Base-by-base conservation (phyloP, 2,797 vertebrate genomes). In the Smutsia temminckii region DNA sequence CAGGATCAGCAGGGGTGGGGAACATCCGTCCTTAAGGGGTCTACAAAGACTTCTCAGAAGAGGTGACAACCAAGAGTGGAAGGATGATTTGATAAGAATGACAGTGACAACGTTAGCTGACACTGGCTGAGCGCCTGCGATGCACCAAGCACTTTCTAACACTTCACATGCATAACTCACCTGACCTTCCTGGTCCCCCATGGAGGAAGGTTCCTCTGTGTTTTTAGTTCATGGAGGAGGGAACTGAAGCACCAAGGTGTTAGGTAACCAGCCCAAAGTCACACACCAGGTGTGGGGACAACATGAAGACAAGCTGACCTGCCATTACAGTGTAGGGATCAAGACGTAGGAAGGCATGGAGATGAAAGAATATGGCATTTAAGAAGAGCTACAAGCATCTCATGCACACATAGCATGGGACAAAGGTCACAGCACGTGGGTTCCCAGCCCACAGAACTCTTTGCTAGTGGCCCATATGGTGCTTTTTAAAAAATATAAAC, bases 291-390 rank as follows among this genome's bases (percentile, higher is more conserved):
- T 18, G 0, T 1, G 40, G 40, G 29, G 32, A 40, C 17, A 8
- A 13, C 27, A 7, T 1, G 18, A 75, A 40, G 61, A 55, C 21
- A 5, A 12, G 53, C 0, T 18, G 86, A 68, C 21, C 75, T 23
- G 4, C 17, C 25, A 2, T 3, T 10, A 57, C 8, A 25, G 21
- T 0, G 0, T 0, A 40, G 4, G 46, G 23, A 51, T 8, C 64
- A 2, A 25, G 85, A 16, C 0, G 0, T 6, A 37, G 61, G 51
- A 13, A 34, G 27, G 6, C 32, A 21, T 1, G 3, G 55, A 8
- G 5, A 23, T 10, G n/a, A 61, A 23, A 29, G 42, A 16, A 4
- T 0, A 0, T 6, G 79, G n/a, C 42, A 0, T 40, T 37, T 13
- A 6, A 2, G 0, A 59, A 83, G 23, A 68, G 5, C n/a, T 6